A percentile compares a stretch with the other conserved stretches of the same genome.
Evolutionary conservation across 2,888 invertebrate species (phyloP).

Genomic region (Tineola bisselliella): DNA sequence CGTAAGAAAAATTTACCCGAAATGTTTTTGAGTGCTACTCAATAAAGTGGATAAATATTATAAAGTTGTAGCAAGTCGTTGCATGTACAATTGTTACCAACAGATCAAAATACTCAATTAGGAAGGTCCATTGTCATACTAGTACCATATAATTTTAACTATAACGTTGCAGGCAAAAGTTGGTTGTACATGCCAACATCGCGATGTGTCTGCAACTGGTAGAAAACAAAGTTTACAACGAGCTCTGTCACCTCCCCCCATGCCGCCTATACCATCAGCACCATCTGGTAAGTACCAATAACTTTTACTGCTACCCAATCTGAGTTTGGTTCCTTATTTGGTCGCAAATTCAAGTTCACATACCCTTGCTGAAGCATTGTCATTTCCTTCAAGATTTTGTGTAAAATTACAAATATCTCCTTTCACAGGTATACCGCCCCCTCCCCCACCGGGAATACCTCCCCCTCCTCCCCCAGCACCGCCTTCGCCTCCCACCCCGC

Average conservation of each 20-base stretch:
- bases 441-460: conserved; percentile 42
- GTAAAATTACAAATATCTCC: background rate
- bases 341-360: no score
- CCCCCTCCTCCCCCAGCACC: conserved; percentile 51
- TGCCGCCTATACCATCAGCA: conserved; percentile 38
- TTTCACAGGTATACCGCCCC: conserved; percentile 27
- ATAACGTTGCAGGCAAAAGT: conserved; percentile 53
- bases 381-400: background rate
- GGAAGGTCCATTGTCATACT: no score
- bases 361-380: no score
- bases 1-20: no score
- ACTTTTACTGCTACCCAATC: no score
- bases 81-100: no score
- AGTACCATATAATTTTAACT: no score
- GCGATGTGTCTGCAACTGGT: conserved; percentile 68
- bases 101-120: no score
- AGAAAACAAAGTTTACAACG: conserved; percentile 70
- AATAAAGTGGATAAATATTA: no score
- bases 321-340: no score
- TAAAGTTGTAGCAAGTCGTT: no score
- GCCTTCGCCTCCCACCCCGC: conserved; percentile 46
- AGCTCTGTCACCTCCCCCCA: conserved; percentile 61
- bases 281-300: background rate
- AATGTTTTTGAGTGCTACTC: no score
- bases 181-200: conserved; percentile 69